A percentile compares a stretch with the other conserved stretches of the same genome.
phyloP scores from a whole-genome alignment of 1,140 invertebrate species.

The Epicauta chinensis region DNA sequence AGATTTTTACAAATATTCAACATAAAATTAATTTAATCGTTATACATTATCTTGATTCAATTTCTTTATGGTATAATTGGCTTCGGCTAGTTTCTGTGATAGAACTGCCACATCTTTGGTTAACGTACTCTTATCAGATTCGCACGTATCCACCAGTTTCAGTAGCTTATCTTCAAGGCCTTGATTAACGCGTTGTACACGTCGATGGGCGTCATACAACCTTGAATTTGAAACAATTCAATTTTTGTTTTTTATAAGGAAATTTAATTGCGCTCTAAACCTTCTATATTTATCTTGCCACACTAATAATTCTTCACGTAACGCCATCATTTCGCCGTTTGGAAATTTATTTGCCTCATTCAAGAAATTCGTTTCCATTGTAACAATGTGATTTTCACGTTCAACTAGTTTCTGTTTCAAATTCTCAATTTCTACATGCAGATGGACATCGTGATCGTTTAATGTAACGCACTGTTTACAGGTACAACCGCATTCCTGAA shows the following conservation, averaged over 20 bases:
- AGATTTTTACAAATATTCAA: slow-evolving; percentile 1
- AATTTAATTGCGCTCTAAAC: slow-evolving; percentile 45
- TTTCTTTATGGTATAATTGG: slow-evolving; percentile 77
- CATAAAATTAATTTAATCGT: slow-evolving; percentile 24
- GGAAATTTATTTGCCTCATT: slow-evolving; percentile 70
- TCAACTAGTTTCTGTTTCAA: slow-evolving; percentile 73
- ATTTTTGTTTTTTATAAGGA: background rate
- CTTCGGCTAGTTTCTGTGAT: slow-evolving; percentile 81
- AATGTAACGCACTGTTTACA: slow-evolving; percentile 45
- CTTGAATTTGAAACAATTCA: slow-evolving; percentile 45
- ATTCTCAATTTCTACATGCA: slow-evolving; percentile 83
- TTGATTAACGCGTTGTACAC: slow-evolving; percentile 93
- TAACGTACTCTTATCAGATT: slow-evolving; percentile 81
- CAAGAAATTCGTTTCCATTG: slow-evolving; percentile 79
- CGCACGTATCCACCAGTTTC: slow-evolving; percentile 87
- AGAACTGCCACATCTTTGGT: slow-evolving; percentile 82
- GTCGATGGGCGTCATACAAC: slow-evolving; percentile 87
- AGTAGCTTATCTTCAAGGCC: slow-evolving; percentile 91
- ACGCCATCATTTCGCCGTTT: slow-evolving; percentile 64
- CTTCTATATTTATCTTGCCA: slow-evolving; percentile 91
- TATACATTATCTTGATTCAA: slow-evolving; percentile 89
- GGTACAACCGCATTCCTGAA: slow-evolving; percentile 53
- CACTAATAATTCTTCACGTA: slow-evolving; percentile 77
- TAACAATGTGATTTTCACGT: slow-evolving; percentile 74
- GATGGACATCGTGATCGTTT: slow-evolving; percentile 54